A percentile compares a stretch with the other conserved stretches of the same genome.
These are phyloP conservation scores for Rhea pennata DNA, from an alignment of 2,113 vertebrate species.

Conservation along the genomic window DNA sequence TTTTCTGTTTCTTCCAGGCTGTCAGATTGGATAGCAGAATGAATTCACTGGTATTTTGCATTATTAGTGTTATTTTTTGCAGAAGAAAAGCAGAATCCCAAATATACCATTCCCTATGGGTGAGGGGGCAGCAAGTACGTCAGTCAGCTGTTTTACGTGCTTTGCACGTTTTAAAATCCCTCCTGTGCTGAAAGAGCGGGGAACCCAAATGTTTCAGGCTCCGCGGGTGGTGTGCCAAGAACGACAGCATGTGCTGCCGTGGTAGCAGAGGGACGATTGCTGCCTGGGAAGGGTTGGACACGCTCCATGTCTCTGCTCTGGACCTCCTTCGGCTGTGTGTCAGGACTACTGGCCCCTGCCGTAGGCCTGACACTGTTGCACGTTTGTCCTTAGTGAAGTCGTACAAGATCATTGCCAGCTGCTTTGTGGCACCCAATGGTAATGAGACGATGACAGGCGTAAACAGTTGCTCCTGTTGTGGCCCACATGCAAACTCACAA, in stretches of 20 bases:
- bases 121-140: neutral
- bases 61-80: neutral
- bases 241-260: neutral
- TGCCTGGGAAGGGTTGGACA: neutral
- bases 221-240: neutral
- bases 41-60: neutral
- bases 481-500: neutral
- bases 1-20: conserved; percentile 18
- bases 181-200: neutral
- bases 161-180: neutral
- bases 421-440: neutral
- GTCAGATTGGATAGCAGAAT: neutral
- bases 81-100: neutral
- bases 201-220: neutral
- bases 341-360: neutral
- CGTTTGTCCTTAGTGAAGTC: neutral
- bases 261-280: neutral
- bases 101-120: neutral
- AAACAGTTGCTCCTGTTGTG: neutral
- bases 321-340: neutral
- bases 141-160: neutral
- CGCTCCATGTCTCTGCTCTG: neutral
- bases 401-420: neutral
- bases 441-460: neutral
- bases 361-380: neutral